These are phyloP conservation scores for Marcusenius ussheri DNA, from an alignment of 2,113 vertebrate genomes.

Conservation along the genomic window DNA sequence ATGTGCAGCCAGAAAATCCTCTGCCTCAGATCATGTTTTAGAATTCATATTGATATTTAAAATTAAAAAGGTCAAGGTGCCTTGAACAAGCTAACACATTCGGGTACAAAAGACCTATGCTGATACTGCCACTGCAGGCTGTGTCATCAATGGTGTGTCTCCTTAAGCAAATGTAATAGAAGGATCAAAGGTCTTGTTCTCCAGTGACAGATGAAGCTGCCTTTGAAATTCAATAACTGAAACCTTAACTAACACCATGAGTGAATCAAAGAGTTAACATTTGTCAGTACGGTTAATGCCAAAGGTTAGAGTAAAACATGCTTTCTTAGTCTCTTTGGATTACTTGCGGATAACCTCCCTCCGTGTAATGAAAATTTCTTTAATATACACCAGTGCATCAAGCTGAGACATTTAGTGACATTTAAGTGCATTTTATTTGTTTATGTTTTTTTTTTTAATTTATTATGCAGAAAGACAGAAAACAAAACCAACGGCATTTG, in stretches of 20 bases:
- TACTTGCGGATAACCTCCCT: background rate
- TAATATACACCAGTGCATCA: background rate
- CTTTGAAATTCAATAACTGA: slow-evolving; percentile 54
- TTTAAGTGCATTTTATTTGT: slow-evolving; percentile 9
- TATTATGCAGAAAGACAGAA: background rate
- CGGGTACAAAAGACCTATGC: background rate
- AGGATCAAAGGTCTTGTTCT: slow-evolving; percentile 50
- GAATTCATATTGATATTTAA: slow-evolving; percentile 45
- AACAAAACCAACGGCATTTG: background rate
- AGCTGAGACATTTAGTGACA: background rate
- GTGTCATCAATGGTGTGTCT: slow-evolving; percentile 35
- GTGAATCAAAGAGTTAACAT: slow-evolving; percentile 9
- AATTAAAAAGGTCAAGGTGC: slow-evolving; percentile 49
- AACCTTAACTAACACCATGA: slow-evolving; percentile 35
- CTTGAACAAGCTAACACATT: slow-evolving; percentile 40
- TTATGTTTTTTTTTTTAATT: background rate
- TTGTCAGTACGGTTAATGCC: background rate
- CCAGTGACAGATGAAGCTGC: slow-evolving; percentile 39
- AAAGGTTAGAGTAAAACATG: background rate
- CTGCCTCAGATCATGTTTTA: slow-evolving; percentile 25
- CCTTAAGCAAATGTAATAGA: slow-evolving; percentile 45
- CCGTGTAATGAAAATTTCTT: background rate
- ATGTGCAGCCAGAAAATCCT: slow-evolving; percentile 43
- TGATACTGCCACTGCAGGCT: slow-evolving; percentile 17
- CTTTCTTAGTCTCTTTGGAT: background rate